A percentile compares a stretch with the other conserved stretches of the same genome.
These are phyloP conservation scores for Uropsilus gracilis DNA, from an alignment of 2,113 vertebrate species.

Conservation along the genomic window DNA sequence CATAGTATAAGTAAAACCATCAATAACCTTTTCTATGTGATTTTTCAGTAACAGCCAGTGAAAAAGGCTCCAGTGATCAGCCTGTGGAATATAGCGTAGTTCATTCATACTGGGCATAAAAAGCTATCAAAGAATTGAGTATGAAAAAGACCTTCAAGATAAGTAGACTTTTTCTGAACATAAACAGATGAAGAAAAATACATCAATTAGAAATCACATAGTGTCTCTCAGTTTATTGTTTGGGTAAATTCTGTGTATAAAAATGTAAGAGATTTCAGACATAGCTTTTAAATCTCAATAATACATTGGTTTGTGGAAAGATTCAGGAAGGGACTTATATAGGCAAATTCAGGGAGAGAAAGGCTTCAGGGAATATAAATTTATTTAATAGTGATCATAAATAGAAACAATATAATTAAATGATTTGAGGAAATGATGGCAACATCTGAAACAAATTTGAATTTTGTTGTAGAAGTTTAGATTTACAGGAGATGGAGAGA, in stretches of 20 bases:
- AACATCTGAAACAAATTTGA: conserved; percentile 50
- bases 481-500: neutral
- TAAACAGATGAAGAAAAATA: conserved; percentile 42
- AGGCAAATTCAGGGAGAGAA: conserved; percentile 68
- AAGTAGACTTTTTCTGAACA: conserved; percentile 47
- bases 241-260: conserved; percentile 45
- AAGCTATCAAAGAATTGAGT: neutral
- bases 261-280: conserved; percentile 32
- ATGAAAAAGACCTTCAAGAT: conserved; percentile 44
- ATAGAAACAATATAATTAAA: conserved; percentile 33
- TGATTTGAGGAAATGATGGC: neutral
- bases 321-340: conserved; percentile 24
- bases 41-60: conserved; percentile 1
- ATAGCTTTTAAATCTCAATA: conserved; percentile 47
- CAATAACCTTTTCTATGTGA: conserved; percentile 25
- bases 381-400: conserved; percentile 54
- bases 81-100: conserved; percentile 44
- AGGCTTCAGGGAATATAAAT: conserved; percentile 63
- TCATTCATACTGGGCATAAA: neutral
- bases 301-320: neutral
- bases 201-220: conserved; percentile 37
- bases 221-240: neutral
- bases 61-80: conserved; percentile 28
- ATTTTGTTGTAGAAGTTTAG: conserved; percentile 23
- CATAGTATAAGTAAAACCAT: conserved; percentile 28